A percentile compares a stretch with the other conserved stretches of the same genome.
Evolutionary conservation across 2,888 invertebrate species (phyloP).

Genomic region (Stegana nigrithorax): DNA sequence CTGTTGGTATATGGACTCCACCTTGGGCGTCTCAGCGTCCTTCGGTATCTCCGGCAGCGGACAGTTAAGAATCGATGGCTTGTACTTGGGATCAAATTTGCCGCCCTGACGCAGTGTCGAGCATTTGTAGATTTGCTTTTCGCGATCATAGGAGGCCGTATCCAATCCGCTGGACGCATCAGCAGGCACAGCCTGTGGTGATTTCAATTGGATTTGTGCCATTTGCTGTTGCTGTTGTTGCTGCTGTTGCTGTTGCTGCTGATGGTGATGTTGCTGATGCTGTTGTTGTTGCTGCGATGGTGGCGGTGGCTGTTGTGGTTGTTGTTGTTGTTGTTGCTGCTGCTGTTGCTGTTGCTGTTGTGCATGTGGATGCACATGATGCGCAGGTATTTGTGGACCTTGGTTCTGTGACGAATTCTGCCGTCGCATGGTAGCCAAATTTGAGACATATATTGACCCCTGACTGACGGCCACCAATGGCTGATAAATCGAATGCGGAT

Average conservation of each 20-base stretch:
- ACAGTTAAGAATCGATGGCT: conserved; percentile 69
- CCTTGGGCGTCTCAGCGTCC: conserved; percentile 66
- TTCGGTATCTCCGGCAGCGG: conserved; percentile 69
- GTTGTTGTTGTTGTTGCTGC: conserved; percentile 69
- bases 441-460: conserved; percentile 64
- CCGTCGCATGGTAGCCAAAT: conserved; percentile 65
- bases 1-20: conserved; percentile 61
- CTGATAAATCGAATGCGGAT: conserved; percentile 66
- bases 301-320: conserved; percentile 60
- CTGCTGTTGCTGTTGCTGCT: conserved; percentile 42
- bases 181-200: conserved; percentile 58
- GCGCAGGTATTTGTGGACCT: conserved; percentile 60
- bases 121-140: conserved; percentile 69
- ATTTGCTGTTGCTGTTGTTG: conserved; percentile 38
- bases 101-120: conserved; percentile 68
- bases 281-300: conserved; percentile 47
- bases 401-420: conserved; percentile 64
- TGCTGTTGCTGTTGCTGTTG: conserved; percentile 44
- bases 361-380: conserved; percentile 46
- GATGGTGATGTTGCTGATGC: conserved; percentile 48
- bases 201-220: conserved; percentile 38
- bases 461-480: conserved; percentile 63
- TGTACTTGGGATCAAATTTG: conserved; percentile 69
- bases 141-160: conserved; percentile 67
- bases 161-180: conserved; percentile 64